Conservation (phyloP, 2,113 vertebrate genomes). For the Scatophagus argus region DNA sequence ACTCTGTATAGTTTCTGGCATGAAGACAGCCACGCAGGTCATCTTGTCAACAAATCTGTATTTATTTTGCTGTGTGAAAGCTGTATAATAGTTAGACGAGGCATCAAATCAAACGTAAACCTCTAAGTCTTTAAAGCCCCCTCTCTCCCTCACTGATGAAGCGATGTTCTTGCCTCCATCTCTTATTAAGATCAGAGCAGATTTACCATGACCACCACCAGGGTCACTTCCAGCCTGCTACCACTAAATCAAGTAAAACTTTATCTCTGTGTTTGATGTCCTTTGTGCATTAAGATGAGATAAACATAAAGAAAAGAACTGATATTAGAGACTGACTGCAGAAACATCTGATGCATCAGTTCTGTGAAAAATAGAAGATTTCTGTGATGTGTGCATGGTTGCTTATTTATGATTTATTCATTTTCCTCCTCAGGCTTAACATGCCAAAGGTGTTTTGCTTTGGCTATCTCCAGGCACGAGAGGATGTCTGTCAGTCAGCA, state of each 20-base stretch:
- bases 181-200: conserved; percentile 22
- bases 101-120: conserved; percentile 25
- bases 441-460: conserved; percentile 43
- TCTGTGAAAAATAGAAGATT: conserved; percentile 17
- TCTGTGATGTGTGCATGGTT: conserved; percentile 42
- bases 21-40: conserved; percentile 10
- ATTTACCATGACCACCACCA: conserved; percentile 31
- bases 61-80: conserved; percentile 16
- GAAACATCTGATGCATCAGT: conserved; percentile 17
- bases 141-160: conserved; percentile 10
- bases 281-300: conserved; percentile 1
- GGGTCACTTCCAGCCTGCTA: conserved; percentile 15
- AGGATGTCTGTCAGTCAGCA: conserved; percentile 47
- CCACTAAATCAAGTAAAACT: conserved; percentile 27
- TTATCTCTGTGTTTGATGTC: conserved; percentile 18
- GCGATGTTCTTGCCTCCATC: background rate
- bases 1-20: conserved; percentile 1
- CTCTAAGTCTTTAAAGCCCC: conserved; percentile 1
- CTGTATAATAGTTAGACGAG: conserved; percentile 12
- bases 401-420: conserved; percentile 59
- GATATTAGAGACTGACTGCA: conserved; percentile 4
- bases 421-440: conserved; percentile 24
- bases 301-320: background rate
- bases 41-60: conserved; percentile 31
- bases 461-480: conserved; percentile 30